Evolutionary conservation across 2,113 vertebrate species (phyloP).

Genomic region (Heliornis fulica): DNA sequence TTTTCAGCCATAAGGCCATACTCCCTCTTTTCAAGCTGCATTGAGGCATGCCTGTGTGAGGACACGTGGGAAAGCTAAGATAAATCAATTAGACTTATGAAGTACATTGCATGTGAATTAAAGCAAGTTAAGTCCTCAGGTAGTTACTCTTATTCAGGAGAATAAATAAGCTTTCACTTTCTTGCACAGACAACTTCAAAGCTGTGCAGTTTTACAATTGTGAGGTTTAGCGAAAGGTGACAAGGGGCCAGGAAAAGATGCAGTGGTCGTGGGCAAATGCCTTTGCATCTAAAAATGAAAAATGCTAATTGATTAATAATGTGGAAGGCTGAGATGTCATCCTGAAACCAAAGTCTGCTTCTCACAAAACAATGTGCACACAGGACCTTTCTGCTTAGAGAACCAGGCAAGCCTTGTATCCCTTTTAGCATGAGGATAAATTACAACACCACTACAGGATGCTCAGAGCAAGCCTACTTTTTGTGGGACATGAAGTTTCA

Average conservation of each 20-base stretch:
- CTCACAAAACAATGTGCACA: neutral
- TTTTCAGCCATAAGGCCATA: slow-evolving; percentile 5
- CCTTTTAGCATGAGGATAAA: neutral
- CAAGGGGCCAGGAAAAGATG: neutral
- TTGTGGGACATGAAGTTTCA: neutral
- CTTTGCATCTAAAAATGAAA: neutral
- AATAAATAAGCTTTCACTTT: slow-evolving; percentile 22
- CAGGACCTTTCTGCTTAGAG: neutral
- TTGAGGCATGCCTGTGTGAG: neutral
- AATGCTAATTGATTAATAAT: neutral
- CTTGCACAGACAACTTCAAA: neutral
- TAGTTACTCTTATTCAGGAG: neutral
- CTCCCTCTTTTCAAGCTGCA: neutral
- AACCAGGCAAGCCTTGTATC: neutral
- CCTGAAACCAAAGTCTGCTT: neutral
- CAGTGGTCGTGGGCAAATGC: neutral
- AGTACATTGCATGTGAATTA: neutral
- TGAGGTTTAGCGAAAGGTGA: neutral
- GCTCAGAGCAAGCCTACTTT: neutral
- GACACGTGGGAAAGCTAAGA: slow-evolving; percentile 19
- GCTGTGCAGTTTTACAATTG: neutral
- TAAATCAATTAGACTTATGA: slow-evolving; percentile 56
- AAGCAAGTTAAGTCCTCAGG: slow-evolving; percentile 19
- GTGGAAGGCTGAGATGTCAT: neutral
- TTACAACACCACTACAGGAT: neutral